Evolutionary conservation across 23 tunicate genomes (phyloP).

Genomic region (Trididemnum clinides): DNA sequence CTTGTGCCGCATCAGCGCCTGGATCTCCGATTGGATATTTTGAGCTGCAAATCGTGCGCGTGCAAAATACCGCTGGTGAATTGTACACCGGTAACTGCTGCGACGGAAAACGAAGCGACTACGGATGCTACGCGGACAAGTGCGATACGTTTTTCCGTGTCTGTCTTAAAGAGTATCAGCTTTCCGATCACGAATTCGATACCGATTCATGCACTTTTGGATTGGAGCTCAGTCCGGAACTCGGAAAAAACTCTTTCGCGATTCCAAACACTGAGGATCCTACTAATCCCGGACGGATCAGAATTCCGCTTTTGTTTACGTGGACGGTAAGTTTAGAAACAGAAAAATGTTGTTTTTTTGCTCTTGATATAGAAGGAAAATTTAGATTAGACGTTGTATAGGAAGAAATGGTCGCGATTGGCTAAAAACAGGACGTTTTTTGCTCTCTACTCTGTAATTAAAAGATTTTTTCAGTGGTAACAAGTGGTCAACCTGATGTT

Average conservation of each 20-base stretch:
- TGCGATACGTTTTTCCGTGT: slow-evolving; percentile 90
- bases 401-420: no score
- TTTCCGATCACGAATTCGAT: slow-evolving; percentile 34
- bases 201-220: slow-evolving; percentile 83
- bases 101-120: slow-evolving; percentile 66
- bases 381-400: no score
- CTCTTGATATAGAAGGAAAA: no score
- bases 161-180: slow-evolving; percentile 89
- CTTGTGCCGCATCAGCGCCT: neutral
- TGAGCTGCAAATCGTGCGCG: slow-evolving; percentile 73
- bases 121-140: slow-evolving; percentile 71
- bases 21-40: slow-evolving; percentile 77
- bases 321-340: slow-evolving; percentile 96
- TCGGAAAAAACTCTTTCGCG: slow-evolving; percentile 76
- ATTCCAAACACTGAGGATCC: slow-evolving; percentile 59
- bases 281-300: slow-evolving; percentile 74
- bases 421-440: no score
- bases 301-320: slow-evolving; percentile 61
- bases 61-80: slow-evolving; percentile 84
- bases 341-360: no score
- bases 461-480: no score
- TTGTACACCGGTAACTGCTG: slow-evolving; percentile 71
- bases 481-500: no score
- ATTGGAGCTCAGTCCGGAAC: slow-evolving; percentile 33
- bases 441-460: no score